Conservation (phyloP, 2,113 vertebrate genomes). For the Strix uralensis region DNA sequence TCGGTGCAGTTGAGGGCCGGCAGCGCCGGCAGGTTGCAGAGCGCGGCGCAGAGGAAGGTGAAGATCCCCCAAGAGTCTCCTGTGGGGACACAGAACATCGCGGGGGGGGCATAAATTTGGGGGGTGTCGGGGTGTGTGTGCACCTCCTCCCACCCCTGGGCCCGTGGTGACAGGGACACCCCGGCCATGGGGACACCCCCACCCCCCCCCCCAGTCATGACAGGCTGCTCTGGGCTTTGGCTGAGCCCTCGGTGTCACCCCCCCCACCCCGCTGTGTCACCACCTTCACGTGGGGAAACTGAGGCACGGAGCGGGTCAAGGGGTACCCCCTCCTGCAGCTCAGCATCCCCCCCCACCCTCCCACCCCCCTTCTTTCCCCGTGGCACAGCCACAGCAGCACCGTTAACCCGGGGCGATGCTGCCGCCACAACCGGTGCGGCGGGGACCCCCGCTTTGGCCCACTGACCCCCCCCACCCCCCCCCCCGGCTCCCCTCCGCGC, state of each 20-base stretch:
- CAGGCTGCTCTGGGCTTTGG: background rate
- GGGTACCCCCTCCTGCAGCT: background rate
- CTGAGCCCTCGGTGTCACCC: background rate
- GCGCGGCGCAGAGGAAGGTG: conserved; percentile 81
- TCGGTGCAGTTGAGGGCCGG: conserved; percentile 78
- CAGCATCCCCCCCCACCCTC: too few relatives aligned
- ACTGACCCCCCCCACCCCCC: background rate
- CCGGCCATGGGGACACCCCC: too few relatives aligned
- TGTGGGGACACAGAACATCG: conserved; percentile 64
- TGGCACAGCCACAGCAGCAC: background rate
- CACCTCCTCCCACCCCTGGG: background rate
- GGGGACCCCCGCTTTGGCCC: background rate
- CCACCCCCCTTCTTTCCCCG: too few relatives aligned
- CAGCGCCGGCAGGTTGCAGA: conserved; percentile 78
- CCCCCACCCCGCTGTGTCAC: too few relatives aligned
- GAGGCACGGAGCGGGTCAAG: background rate
- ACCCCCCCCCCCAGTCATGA: background rate
- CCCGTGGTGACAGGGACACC: background rate
- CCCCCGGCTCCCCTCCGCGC: background rate
- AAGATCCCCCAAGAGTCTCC: conserved; percentile 83
- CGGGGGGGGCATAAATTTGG: background rate
- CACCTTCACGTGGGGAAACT: background rate
- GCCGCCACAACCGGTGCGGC: too few relatives aligned
- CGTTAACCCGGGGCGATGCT: too few relatives aligned
- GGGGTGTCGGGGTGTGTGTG: too few relatives aligned